phyloP scores from a whole-genome alignment of 2,797 vertebrate genomes.

The Erpetoichthys calabaricus region DNA sequence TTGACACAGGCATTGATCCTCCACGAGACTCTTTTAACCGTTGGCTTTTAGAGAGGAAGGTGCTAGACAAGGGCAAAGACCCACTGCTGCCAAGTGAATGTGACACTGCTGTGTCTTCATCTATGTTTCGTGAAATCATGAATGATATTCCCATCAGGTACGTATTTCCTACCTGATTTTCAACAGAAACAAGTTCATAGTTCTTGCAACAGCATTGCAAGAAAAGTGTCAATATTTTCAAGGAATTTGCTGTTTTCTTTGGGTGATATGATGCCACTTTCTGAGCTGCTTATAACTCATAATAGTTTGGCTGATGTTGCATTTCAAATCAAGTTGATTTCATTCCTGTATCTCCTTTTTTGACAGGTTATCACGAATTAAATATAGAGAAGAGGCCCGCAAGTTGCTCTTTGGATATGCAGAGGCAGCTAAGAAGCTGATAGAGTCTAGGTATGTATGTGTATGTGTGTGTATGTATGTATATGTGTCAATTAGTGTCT shows the following conservation, averaged over 20 bases:
- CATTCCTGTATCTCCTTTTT: too few relatives aligned
- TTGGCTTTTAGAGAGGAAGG: conserved; percentile 91
- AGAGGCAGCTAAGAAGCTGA: conserved; percentile 88
- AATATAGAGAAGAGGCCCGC: conserved; percentile 92
- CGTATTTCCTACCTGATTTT: neutral
- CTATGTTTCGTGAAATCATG: conserved; percentile 98
- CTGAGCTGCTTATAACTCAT: too few relatives aligned
- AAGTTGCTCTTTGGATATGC: conserved; percentile 89
- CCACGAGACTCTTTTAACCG: conserved; percentile 94
- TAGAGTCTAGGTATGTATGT: conserved; percentile 87
- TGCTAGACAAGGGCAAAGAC: conserved; percentile 81
- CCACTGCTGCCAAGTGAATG: conserved; percentile 86
- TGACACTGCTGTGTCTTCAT: conserved; percentile 80
- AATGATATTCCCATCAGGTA: conserved; percentile 97
- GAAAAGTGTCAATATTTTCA: too few relatives aligned
- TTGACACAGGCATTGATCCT: conserved; percentile 73
- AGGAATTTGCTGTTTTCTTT: neutral
- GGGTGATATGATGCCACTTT: too few relatives aligned
- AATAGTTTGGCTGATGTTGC: too few relatives aligned
- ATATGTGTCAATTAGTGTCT: too few relatives aligned
- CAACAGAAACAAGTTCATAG: neutral
- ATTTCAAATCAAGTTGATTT: too few relatives aligned
- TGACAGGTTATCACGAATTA: conserved; percentile 83
- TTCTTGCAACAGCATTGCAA: too few relatives aligned
- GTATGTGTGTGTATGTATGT: too few relatives aligned